Evolutionary conservation across 2,113 vertebrate species (phyloP).

Genomic region (Herpetotheres cachinnans): DNA sequence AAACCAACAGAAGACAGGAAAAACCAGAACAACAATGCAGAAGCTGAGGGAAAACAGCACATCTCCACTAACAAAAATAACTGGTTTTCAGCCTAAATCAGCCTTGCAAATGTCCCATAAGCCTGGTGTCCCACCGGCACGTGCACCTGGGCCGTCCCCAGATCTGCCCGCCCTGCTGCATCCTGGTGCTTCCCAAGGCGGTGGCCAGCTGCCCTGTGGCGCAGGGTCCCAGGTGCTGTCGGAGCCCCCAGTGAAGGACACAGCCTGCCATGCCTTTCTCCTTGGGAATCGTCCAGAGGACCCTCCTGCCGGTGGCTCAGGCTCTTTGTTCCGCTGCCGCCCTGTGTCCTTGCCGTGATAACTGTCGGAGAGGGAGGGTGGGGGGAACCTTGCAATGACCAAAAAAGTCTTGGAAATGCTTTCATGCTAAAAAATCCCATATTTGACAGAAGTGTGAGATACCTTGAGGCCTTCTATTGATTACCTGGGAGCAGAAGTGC

Average conservation of each 20-base stretch:
- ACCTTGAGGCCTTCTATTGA: conserved; percentile 54
- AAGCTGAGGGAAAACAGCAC: not conserved
- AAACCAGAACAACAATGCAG: not conserved
- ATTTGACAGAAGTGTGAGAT: conserved; percentile 49
- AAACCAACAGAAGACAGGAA: not conserved
- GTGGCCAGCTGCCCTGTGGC: fast-evolving
- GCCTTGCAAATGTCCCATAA: fast-evolving
- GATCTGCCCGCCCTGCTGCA: not conserved
- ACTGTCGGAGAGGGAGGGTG: not conserved
- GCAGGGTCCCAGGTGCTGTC: fast-evolving
- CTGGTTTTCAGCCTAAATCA: not conserved
- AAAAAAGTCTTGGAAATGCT: not conserved
- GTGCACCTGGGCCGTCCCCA: fast-evolving
- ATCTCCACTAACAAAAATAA: not conserved
- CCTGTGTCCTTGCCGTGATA: not conserved
- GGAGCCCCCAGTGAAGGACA: fast-evolving
- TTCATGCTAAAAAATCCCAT: not conserved
- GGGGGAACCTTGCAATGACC: not conserved
- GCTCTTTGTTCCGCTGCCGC: not conserved
- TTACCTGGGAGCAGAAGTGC: conserved; percentile 32
- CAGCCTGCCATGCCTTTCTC: not conserved
- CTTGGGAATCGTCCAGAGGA: fast-evolving
- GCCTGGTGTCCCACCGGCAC: fast-evolving
- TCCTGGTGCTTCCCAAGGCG: fast-evolving
- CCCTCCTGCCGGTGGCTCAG: fast-evolving